Evolutionary conservation across 1,140 invertebrate species (phyloP).

Genomic region (Papilio dardanus): DNA sequence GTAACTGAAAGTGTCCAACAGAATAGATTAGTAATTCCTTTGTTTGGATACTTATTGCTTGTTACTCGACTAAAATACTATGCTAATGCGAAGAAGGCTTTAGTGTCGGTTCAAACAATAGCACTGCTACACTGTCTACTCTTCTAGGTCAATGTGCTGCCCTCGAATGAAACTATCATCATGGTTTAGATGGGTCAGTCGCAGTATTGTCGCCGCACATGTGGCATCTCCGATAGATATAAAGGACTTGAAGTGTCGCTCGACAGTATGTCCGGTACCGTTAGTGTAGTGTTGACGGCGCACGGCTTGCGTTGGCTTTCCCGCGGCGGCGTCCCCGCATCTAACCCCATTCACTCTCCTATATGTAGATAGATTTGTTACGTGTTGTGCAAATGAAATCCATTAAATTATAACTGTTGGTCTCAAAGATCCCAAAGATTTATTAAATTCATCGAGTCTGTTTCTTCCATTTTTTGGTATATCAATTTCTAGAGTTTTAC

Average conservation of each 20-base stretch:
- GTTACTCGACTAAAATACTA: not conserved
- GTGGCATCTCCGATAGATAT: slow-evolving; percentile 46
- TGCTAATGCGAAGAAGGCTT: not conserved
- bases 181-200: not conserved
- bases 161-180: not conserved
- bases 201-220: not conserved
- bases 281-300: slow-evolving; percentile 78
- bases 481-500: slow-evolving; percentile 29
- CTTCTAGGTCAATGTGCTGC: no score
- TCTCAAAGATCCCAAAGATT: slow-evolving; percentile 29
- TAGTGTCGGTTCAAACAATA: not conserved
- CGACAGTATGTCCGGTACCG: slow-evolving; percentile 73
- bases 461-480: slow-evolving; percentile 21
- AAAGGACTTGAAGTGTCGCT: slow-evolving; percentile 76
- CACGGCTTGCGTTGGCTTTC: slow-evolving; percentile 77
- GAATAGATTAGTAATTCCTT: no score
- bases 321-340: slow-evolving; percentile 61
- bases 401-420: slow-evolving; percentile 25
- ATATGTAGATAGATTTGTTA: slow-evolving; percentile 55
- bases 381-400: slow-evolving; percentile 48
- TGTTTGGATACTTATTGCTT: no score
- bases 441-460: slow-evolving; percentile 6
- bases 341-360: slow-evolving; percentile 46
- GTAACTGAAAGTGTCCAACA: no score
- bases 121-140: no score